Conservation (phyloP, 2,113 vertebrate species). For the Pao palembangensis region DNA sequence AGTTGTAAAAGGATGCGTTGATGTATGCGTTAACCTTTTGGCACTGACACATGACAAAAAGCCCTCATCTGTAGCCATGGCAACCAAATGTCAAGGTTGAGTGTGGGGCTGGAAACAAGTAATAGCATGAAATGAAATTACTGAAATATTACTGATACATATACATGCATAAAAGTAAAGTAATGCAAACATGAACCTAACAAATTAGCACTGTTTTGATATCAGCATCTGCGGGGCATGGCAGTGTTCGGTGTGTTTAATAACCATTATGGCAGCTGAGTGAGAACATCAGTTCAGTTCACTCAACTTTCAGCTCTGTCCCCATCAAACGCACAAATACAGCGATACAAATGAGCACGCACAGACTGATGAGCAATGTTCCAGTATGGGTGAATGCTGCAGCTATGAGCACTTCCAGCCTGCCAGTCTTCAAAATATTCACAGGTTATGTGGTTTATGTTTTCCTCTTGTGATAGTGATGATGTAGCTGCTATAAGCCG, state of each 20-base stretch:
- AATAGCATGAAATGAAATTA: background rate
- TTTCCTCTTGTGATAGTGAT: too few species aligned
- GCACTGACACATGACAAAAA: slow-evolving; percentile 9
- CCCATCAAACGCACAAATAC: background rate
- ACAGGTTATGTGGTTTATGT: too few species aligned
- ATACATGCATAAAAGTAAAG: too few species aligned
- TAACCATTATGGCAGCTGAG: too few species aligned
- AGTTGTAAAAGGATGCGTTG: too few species aligned
- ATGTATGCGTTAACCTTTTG: background rate
- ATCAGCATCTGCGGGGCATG: too few species aligned
- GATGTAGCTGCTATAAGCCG: too few species aligned
- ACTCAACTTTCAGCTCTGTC: background rate
- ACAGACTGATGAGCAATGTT: background rate
- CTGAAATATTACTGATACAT: too few species aligned
- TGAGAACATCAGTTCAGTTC: background rate
- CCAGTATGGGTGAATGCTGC: background rate
- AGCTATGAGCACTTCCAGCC: too few species aligned
- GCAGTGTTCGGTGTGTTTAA: background rate
- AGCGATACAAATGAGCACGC: background rate
- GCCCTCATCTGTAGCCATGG: slow-evolving; percentile 10
- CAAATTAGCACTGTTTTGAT: too few species aligned
- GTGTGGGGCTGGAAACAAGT: slow-evolving; percentile 5
- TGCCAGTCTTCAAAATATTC: too few species aligned
- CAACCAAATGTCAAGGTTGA: slow-evolving; percentile 45
- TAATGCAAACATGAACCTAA: too few species aligned